Evolutionary conservation across 2,888 invertebrate genomes (phyloP), one percentile per base, ranked within the genome.

Genomic region (Lasioglossum vierecki): DNA sequence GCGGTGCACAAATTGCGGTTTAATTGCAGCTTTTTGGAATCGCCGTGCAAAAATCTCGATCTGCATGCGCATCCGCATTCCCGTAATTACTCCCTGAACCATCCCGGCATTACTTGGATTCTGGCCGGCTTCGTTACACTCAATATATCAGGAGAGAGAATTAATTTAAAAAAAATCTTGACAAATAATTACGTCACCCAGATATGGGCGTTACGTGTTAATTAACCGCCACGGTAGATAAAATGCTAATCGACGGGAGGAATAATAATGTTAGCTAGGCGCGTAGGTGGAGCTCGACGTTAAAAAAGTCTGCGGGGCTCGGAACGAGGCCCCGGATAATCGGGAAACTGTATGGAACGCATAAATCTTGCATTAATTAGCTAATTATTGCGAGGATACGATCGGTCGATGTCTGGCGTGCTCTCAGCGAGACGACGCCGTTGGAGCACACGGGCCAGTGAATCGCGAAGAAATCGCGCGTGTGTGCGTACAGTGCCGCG

Each of bases 381-480:
- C 87, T 90, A 91, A 91, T 92, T 92, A 91, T 88, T 73, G 57
- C 85, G 81, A 73, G 86, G 88, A 88, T 88, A 76, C 75, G 84
- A 85, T 82, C 77, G 79, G 78, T 18, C 78, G 83, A 87, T 87
- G 86, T 73, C 83, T 85, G 87, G 80, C 80, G 84, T 83, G 82
- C 87, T 87, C 86, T 85, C 83, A 90, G 84, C 86, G 85, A 89
- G 86, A 92, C 88, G 89, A 89, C 76, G 79, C 71, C 76, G 79
- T 72, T 74, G 75, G 46, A 82, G 76, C 70, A 79, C 83, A 88
- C 86, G 84, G 88, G 75, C 84, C 79, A 89, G 90, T 88, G 90
- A 81, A 84, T 87, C 86, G 90, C 86, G 83, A 87, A 90, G 88
- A 89, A 89, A 93, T 91, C 89, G 88, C 82, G 88, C 88, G 66